Percentiles rank a stretch among this genome's conserved stretches.
Evolutionary conservation across 2,797 vertebrate genomes (phyloP).

Genomic region (Myotis pilosus): DNA sequence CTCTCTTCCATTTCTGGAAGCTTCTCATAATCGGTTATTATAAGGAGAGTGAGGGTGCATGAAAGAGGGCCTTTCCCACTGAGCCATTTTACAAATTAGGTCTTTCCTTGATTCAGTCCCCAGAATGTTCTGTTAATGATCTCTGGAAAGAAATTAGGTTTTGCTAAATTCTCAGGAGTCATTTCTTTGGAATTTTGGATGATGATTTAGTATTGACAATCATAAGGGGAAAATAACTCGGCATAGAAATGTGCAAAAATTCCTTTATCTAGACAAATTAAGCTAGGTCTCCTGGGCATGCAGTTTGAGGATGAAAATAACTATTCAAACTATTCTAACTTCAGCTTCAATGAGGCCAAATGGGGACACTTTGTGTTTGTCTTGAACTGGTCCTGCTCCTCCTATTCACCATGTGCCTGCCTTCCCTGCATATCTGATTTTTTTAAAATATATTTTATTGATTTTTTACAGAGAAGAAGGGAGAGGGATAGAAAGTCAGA

Average conservation of each 20-base stretch:
- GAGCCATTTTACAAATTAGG: neutral
- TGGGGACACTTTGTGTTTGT: neutral
- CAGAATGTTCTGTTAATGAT: neutral
- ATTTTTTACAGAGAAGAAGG: too few relatives aligned
- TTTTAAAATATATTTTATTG: too few relatives aligned
- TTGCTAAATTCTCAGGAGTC: neutral
- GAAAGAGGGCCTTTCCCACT: neutral
- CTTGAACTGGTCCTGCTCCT: neutral
- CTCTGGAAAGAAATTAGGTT: neutral
- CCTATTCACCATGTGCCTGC: neutral
- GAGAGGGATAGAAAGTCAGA: too few relatives aligned
- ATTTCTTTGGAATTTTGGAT: neutral
- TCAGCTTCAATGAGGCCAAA: neutral
- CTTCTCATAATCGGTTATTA: neutral
- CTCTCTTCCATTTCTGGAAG: neutral
- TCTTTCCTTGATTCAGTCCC: neutral
- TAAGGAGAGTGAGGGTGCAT: neutral
- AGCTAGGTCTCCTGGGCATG: neutral
- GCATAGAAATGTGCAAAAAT: neutral
- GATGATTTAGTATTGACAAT: neutral
- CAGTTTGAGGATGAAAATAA: conserved; percentile 20
- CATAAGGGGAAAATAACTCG: neutral
- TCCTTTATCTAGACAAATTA: conserved; percentile 10
- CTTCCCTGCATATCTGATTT: neutral
- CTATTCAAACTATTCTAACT: neutral